Percentiles rank a stretch among this genome's conserved stretches.
Conservation (phyloP, 2,113 vertebrate species). For the Poecilia latipinna region DNA sequence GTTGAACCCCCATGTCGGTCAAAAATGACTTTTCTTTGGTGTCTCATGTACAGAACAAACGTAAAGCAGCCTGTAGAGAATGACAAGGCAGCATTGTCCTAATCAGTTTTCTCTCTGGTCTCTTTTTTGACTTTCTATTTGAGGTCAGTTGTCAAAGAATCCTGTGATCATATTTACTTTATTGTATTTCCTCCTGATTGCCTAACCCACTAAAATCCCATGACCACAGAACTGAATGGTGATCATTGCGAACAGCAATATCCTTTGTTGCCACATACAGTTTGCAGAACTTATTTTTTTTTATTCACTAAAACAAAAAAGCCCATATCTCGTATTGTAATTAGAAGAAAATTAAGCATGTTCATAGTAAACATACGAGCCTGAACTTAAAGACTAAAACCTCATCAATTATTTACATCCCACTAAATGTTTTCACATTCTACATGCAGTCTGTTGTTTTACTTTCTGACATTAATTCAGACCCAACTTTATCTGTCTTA, state of each 20-base stretch:
- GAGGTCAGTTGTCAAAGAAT: slow-evolving; percentile 65
- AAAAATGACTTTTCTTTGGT: slow-evolving; percentile 33
- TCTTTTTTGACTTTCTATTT: slow-evolving; percentile 40
- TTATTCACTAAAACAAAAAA: neutral
- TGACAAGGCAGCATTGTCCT: slow-evolving; percentile 59
- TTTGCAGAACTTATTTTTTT: slow-evolving; percentile 10
- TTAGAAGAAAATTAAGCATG: neutral
- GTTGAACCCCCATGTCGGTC: slow-evolving; percentile 47
- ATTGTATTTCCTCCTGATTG: slow-evolving; percentile 63
- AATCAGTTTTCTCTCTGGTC: slow-evolving; percentile 60
- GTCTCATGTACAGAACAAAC: slow-evolving; percentile 31
- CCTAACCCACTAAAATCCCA: slow-evolving; percentile 49
- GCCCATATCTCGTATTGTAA: neutral
- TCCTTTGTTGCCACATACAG: slow-evolving; percentile 42
- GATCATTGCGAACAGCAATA: slow-evolving; percentile 33
- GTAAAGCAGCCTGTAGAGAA: slow-evolving; percentile 46
- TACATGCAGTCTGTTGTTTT: neutral
- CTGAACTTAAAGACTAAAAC: neutral
- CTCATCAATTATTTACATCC: neutral
- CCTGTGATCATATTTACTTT: slow-evolving; percentile 70
- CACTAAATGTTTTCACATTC: neutral
- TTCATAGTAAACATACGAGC: neutral
- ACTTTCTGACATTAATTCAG: no score
- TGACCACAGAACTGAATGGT: slow-evolving; percentile 55
- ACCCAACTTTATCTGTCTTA: no score